Evolutionary conservation across 1,140 invertebrate genomes (phyloP).

Genomic region (Vanessa atalanta): DNA sequence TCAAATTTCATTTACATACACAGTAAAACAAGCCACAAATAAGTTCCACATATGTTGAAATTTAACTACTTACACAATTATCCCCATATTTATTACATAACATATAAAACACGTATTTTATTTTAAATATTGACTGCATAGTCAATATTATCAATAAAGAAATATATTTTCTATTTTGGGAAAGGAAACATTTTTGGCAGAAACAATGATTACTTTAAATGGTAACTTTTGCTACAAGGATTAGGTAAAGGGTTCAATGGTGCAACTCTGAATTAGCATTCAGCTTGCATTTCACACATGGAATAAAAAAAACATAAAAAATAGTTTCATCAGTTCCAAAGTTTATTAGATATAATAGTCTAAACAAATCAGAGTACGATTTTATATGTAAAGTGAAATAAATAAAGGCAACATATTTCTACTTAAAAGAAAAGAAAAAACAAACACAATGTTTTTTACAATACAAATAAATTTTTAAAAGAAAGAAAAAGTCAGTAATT

Average conservation of each 20-base stretch:
- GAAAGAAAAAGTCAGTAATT: conserved; percentile 38
- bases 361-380: conserved; percentile 39
- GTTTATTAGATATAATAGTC: conserved; percentile 41
- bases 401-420: conserved; percentile 40
- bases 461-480: conserved; percentile 26
- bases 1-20: no score
- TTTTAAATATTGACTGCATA: no score
- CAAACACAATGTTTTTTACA: conserved; percentile 36
- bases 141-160: no score
- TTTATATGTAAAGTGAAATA: conserved; percentile 39
- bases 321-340: conserved; percentile 37
- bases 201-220: not conserved
- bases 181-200: no score
- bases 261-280: conserved; percentile 21
- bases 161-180: no score
- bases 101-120: no score
- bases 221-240: conserved; percentile 7
- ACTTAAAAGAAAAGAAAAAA: conserved; percentile 35
- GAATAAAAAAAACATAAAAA: conserved; percentile 29
- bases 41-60: no score
- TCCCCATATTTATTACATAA: no score
- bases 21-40: no score
- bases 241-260: conserved; percentile 8
- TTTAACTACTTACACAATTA: no score
- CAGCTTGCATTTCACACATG: conserved; percentile 20